Evolutionary conservation across 2,888 invertebrate species (phyloP), one percentile per base, ranked within the genome.

Genomic region (Eremobia ochroleuca): DNA sequence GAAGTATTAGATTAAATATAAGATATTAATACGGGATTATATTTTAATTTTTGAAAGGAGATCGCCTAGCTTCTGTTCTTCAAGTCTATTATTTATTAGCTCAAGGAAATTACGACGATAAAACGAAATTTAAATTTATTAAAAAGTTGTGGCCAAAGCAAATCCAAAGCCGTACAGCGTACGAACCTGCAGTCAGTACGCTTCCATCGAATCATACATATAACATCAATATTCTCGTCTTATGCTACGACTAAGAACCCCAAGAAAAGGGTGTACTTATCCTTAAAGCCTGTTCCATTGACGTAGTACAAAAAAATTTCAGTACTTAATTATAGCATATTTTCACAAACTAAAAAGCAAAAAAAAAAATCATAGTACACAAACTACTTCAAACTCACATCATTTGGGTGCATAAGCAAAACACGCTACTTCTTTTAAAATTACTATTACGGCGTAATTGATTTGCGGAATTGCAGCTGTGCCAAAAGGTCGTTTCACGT

Each of bases 401-500:
- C 37, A 80, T 15, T n/a, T 31, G 64, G 40, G 81, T 58, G 73
- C 81, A 73, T 25, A 81, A 81, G 65, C 28, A 59, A 66, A 75
- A 37, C n/a, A 66, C n/a, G 46, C 66, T 67, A 67, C 37, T 37
- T 66, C 6, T 65, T 58, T 43, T 28, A 0, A 67, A 46, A 81
- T 40, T 18, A 58, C 74, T 15, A 59, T 73, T 75, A 65, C 40
- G 25, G 34, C 61, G 49, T 21, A 81, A 43, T 52, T n/a, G 21
- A 81, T 61, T 81, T 52, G 74, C 52, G n/a, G 66, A 81, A 55
- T 76, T 67, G 79, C 66, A 62, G 66, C 82, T 55, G 40, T 74
- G 81, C 55, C 71, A 77, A 40, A 52, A 28, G 18, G 40, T 71
- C 25, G 46, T 34, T 52, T 43, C 21, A 75, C 8, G n/a, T 37